Evolutionary conservation across 2,888 invertebrate species (phyloP).

Genomic region (Platycheirus rosarum): DNA sequence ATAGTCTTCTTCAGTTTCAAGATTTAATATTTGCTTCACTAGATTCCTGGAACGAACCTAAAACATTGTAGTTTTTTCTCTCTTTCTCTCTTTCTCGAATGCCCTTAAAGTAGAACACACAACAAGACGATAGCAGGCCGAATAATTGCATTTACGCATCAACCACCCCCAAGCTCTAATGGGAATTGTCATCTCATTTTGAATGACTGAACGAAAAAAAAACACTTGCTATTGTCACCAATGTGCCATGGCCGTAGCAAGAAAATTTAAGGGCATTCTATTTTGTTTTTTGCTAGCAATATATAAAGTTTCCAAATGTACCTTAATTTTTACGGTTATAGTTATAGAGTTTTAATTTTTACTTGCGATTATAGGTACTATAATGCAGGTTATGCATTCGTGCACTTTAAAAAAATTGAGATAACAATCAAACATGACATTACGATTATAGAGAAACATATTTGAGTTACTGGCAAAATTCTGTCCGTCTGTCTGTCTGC

Average conservation of each 20-base stretch:
- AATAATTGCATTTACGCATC: slow-evolving; percentile 70
- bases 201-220: slow-evolving; percentile 38
- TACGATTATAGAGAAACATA: no score
- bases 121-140: slow-evolving; percentile 18
- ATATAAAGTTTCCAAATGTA: no score
- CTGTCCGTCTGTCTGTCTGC: no score
- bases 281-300: no score
- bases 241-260: slow-evolving; percentile 1
- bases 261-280: neutral
- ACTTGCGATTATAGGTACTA: no score
- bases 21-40: slow-evolving; percentile 27
- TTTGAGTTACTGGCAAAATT: no score
- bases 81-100: neutral
- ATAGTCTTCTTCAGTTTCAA: slow-evolving; percentile 28
- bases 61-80: slow-evolving; percentile 4
- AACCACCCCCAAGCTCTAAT: slow-evolving; percentile 61
- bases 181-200: slow-evolving; percentile 64
- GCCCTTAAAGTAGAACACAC: slow-evolving; percentile 19
- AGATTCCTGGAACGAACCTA: slow-evolving; percentile 12
- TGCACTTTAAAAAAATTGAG: no score
- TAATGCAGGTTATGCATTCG: no score
- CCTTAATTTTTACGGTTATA: no score
- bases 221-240: slow-evolving; percentile 6
- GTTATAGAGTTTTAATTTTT: no score
- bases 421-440: no score